Conservation (phyloP, 2,888 invertebrate genomes). For the Cryptocephalus moraei region DNA sequence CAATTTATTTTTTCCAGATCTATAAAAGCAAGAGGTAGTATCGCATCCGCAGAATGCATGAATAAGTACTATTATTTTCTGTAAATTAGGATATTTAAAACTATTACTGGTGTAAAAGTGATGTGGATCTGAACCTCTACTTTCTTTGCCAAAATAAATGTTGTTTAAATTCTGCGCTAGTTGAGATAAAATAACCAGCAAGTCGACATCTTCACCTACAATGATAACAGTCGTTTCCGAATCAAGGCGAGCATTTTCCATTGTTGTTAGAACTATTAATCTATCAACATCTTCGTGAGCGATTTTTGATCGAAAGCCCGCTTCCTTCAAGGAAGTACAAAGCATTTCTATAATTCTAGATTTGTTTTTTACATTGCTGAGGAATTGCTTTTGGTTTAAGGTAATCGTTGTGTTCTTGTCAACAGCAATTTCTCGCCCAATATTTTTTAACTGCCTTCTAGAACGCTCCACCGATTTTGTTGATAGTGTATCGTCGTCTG, state of each 20-base stretch:
- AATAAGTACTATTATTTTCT: constrained; percentile 1
- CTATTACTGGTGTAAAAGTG: neutral
- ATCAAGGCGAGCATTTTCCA: neutral
- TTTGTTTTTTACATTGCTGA: neutral
- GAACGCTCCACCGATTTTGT: neutral
- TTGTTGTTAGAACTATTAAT: neutral
- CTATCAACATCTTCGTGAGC: neutral
- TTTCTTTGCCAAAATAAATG: neutral
- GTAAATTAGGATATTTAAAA: neutral
- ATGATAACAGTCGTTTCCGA: neutral
- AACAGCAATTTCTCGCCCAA: neutral
- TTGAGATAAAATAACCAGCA: constrained; percentile 1
- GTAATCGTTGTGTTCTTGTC: neutral
- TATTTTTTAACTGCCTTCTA: neutral
- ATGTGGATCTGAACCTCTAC: too few relatives aligned
- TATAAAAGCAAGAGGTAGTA: constrained; percentile 1
- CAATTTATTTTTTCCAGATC: neutral
- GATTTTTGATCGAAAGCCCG: neutral
- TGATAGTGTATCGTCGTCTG: neutral
- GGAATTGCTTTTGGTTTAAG: neutral
- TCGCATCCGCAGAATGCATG: constrained; percentile 1
- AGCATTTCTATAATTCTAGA: neutral
- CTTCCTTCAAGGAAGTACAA: neutral
- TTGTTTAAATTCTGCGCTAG: neutral
- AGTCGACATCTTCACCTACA: neutral